Evolutionary conservation across 1,140 invertebrate species (phyloP), one percentile per base, ranked within the genome.

Genomic region (Caerostris darwini): DNA sequence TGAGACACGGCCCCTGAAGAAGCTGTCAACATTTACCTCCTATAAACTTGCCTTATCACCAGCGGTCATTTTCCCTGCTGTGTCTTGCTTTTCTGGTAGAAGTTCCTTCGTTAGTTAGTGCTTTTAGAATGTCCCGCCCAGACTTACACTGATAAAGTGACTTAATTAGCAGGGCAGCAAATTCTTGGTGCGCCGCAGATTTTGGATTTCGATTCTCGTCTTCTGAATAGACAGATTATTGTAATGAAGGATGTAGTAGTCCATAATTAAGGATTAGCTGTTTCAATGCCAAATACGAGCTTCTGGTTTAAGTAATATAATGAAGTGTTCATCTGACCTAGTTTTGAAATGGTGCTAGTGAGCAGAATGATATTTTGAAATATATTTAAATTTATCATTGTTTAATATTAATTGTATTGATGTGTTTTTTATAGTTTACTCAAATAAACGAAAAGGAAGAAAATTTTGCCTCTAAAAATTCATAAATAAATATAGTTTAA

Each of bases 1-100:
- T 67, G 61, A n/a, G 61, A 14, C 61, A 67, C 14, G n/a, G 17
- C 61, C 50, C 69, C 50, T 50, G 69, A 77, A 77, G 69, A 77
- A 77, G 19, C 69, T 77, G 69, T 77, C 69, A 77, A 34, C 69
- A 77, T 77, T 71, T 77, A 50, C 34, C 69, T 34, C 61, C 50
- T 34, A 77, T 77, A 77, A 77, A 77, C 50, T 77, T 34, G 7
- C 69, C 34, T 50, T 77, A 77, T 77, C 69, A 34, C 19, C 10
- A 77, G 19, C 69, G 69, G 69, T 77, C 69, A 77, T 77, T 77
- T 77, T 19, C 69, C 34, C 69, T 12, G 69, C 69, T 53, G 8
- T 77, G 69, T 77, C 69, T 34, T 12, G 34, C 69, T 77, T 77
- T 77, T 50, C 7, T 4, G 10, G 69, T 12, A 7, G 50, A 77